Evolutionary conservation across 2,797 vertebrate species (phyloP).

Genomic region (Alca torda): DNA sequence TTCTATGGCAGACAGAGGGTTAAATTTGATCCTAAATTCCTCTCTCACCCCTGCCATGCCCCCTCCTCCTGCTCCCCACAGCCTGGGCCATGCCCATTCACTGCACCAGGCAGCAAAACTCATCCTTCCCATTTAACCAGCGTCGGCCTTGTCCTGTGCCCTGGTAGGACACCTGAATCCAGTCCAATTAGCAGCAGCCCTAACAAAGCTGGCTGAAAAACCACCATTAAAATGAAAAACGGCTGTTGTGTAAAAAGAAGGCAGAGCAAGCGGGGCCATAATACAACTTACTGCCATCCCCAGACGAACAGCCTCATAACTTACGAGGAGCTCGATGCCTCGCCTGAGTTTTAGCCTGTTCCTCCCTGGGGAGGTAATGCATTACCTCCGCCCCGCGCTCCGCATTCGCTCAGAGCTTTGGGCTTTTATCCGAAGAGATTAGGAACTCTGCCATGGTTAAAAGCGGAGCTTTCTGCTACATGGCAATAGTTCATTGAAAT

Average conservation of each 20-base stretch:
- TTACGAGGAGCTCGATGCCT: background rate
- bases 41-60: background rate
- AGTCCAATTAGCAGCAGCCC: slow-evolving; percentile 51
- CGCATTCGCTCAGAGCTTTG: background rate
- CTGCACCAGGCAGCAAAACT: background rate
- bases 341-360: background rate
- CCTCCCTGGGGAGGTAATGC: background rate
- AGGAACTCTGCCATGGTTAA: background rate
- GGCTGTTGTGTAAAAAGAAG: background rate
- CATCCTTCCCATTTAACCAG: background rate
- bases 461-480: background rate
- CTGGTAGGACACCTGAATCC: slow-evolving; percentile 11
- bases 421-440: background rate
- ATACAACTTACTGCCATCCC: background rate
- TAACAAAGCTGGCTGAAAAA: slow-evolving; percentile 27
- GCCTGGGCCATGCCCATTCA: background rate
- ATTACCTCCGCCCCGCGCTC: background rate
- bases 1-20: background rate
- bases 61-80: background rate
- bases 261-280: background rate
- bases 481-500: background rate
- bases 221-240: slow-evolving; percentile 42
- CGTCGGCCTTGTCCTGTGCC: background rate
- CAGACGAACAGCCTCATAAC: background rate
- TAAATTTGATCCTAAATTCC: background rate